A percentile compares a stretch with the other conserved stretches of the same genome.
Evolutionary conservation across 1,140 invertebrate genomes (phyloP).

Genomic region (Zaprionus taronus): DNA sequence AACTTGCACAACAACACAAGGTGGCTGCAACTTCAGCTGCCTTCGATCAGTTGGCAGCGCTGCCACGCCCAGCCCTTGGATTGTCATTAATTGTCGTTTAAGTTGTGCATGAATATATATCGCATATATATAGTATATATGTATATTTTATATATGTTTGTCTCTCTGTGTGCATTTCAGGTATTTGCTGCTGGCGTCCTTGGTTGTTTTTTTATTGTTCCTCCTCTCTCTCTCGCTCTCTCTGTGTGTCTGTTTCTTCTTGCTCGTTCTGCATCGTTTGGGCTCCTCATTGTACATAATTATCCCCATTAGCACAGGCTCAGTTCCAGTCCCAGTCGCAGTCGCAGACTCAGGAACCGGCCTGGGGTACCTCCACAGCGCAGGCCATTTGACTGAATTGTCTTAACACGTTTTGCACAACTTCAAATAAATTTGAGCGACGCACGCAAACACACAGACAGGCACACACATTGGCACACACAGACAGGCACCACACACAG

Average conservation of each 20-base stretch:
- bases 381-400: conserved; percentile 59
- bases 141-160: background rate
- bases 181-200: background rate
- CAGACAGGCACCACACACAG: conserved; percentile 3
- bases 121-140: background rate
- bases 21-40: conserved; percentile 20
- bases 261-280: conserved; percentile 1
- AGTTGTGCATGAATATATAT: conserved; percentile 19
- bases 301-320: conserved; percentile 67
- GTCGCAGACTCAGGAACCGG: background rate
- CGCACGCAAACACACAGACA: conserved; percentile 54
- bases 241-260: conserved; percentile 6
- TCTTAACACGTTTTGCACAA: conserved; percentile 63
- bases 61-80: conserved; percentile 48
- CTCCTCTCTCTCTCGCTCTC: background rate
- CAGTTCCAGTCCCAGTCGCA: background rate
- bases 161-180: conserved; percentile 35
- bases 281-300: conserved; percentile 55
- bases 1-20: background rate
- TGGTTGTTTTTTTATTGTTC: background rate
- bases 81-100: conserved; percentile 78
- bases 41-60: conserved; percentile 25
- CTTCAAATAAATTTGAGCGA: conserved; percentile 66
- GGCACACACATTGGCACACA: conserved; percentile 4
- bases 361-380: conserved; percentile 21